Evolutionary conservation across 2,888 invertebrate species (phyloP), one percentile per base, ranked within the genome.

Genomic region (Ormia ochracea): DNA sequence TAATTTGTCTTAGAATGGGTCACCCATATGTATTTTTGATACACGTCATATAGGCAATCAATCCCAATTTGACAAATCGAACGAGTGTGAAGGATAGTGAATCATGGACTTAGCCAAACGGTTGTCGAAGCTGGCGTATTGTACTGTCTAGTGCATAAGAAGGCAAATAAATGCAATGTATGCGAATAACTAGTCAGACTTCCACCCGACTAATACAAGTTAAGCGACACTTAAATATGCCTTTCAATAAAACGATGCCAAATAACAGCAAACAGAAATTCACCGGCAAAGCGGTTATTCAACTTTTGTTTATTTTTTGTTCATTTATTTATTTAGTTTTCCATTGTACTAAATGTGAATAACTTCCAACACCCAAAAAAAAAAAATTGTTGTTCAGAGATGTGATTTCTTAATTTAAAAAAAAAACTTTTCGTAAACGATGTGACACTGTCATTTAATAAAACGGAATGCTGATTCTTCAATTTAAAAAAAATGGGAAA

Each of bases 231-330:
- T 70, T 79, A 59, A 54, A 66, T 38, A 48, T 38, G 59, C 75
- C 70, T 58, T 59, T 65, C 14, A 9, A 63, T n/a, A 68, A 68
- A 61, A 61, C 33, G 45, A 54, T 66, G 50, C 33, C 38, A 69
- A 61, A 73, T 3, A 45, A 14, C 45, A 14, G 19, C 52, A 70
- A 69, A 41, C 41, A 41, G 65, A 75, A 72, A 76, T 73, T 56
- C 56, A 58, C 80, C 80, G 80, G 76, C 80, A 68, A 63, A 73
- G 80, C 80, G 80, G 76, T 80, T 80, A 73, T 80, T 80, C 80
- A 80, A 80, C 80, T 76, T 73, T 78, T 78, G 12, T 28, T 54
- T 43, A 36, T 36, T 63, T 72, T 31, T 72, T n/a, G n/a, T n/a
- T 58, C 43, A 54, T 43, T 43, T 43, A 19, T 19, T 12, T 36